Percentiles rank a stretch among this genome's conserved stretches.
Evolutionary conservation across 2,797 vertebrate genomes (phyloP).

Genomic region (Ceryle rudis): DNA sequence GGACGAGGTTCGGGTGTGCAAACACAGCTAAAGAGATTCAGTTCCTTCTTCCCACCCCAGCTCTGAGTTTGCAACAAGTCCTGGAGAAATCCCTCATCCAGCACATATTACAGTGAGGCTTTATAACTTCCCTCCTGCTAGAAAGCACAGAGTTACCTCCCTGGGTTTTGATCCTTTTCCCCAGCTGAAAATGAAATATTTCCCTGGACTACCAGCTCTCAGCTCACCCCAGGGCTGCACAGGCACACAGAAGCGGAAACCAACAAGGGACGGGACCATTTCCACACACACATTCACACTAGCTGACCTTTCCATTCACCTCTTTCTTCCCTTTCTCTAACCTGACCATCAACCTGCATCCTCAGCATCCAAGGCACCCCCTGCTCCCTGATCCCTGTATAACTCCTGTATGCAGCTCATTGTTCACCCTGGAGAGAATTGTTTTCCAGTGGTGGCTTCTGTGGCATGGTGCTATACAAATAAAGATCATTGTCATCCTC

Average conservation of each 20-base stretch:
- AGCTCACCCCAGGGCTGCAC: accelerated
- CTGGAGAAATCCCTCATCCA: background rate
- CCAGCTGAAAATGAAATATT: background rate
- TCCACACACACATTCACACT: no score
- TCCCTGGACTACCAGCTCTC: background rate
- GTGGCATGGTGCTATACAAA: background rate
- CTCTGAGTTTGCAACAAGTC: background rate
- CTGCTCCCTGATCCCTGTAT: background rate
- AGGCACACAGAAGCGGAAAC: background rate
- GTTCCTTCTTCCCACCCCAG: background rate
- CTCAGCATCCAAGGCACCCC: background rate
- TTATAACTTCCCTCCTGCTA: background rate
- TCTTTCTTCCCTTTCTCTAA: background rate
- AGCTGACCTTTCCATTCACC: background rate
- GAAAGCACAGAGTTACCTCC: background rate
- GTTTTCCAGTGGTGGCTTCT: background rate
- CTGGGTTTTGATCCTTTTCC: background rate
- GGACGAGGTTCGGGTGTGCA: background rate
- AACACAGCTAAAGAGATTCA: background rate
- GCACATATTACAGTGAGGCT: background rate
- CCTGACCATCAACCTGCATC: background rate
- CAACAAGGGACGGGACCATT: background rate
- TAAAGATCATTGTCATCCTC: background rate
- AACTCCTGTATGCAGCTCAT: no score
- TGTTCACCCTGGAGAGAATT: background rate